Conservation (phyloP, 2,888 invertebrate genomes). For the Netelia melanura region DNA sequence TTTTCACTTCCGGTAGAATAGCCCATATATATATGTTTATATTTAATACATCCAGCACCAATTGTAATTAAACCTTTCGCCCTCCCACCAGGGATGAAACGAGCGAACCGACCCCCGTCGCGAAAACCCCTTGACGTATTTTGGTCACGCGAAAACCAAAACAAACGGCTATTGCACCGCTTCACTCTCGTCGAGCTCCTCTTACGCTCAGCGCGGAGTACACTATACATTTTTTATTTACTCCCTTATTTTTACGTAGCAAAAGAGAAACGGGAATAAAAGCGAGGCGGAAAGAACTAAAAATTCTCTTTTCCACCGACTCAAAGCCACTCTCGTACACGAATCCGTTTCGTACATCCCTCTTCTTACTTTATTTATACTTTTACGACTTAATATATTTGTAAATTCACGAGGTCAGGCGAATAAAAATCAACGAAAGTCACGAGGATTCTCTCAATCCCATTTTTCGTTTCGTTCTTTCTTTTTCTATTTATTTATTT, state of each 20-base stretch:
- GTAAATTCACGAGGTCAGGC: slow-evolving; percentile 12
- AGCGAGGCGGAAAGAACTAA: slow-evolving; percentile 15
- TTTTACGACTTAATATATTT: not conserved
- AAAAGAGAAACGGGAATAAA: slow-evolving; percentile 15
- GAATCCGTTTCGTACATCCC: not conserved
- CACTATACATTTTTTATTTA: slow-evolving; percentile 5
- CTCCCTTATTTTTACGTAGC: slow-evolving; percentile 28
- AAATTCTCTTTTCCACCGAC: not conserved
- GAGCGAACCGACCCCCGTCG: slow-evolving; percentile 75
- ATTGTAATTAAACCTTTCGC: slow-evolving; percentile 71
- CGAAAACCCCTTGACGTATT: slow-evolving; percentile 71
- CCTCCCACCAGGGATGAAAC: slow-evolving; percentile 78
- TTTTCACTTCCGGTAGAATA: not conserved
- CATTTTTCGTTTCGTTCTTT: not conserved
- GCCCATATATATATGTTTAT: not conserved
- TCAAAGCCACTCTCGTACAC: not conserved
- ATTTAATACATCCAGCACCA: slow-evolving; percentile 51
- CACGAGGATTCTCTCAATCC: not conserved
- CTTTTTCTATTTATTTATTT: slow-evolving; percentile 11
- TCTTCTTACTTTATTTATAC: not conserved
- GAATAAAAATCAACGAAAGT: not conserved
- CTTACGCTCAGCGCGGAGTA: not conserved
- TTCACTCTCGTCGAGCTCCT: not conserved
- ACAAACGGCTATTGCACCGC: slow-evolving; percentile 72
- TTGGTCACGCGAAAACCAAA: slow-evolving; percentile 78